Conservation (phyloP, 2,797 vertebrate species). For the Enoplosus armatus region DNA sequence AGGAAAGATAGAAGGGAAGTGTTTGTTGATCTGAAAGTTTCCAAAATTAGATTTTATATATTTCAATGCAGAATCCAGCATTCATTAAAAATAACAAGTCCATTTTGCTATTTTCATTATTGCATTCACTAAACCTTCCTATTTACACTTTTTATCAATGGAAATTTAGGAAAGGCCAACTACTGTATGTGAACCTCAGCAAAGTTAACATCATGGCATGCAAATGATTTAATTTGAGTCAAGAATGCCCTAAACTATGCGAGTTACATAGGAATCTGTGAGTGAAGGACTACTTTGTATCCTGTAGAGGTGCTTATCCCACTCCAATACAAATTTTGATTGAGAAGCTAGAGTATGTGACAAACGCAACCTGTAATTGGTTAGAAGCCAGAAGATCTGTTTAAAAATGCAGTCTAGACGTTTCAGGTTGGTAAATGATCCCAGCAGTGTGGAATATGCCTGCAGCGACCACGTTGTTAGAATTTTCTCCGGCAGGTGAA, state of each 20-base stretch:
- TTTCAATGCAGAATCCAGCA: conserved; percentile 1
- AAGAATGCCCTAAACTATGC: neutral
- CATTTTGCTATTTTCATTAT: neutral
- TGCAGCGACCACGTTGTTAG: conserved; percentile 7
- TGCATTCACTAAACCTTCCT: neutral
- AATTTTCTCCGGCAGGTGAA: conserved; percentile 52
- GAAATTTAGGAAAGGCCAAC: neutral
- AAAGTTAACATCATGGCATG: neutral
- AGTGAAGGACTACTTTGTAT: conserved; percentile 21
- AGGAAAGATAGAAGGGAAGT: neutral
- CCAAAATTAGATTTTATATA: neutral
- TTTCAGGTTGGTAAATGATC: conserved; percentile 34
- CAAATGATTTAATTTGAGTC: neutral
- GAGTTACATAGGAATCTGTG: neutral
- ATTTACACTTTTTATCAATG: neutral
- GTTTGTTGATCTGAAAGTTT: neutral
- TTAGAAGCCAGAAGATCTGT: conserved; percentile 14
- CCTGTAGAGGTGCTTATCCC: conserved; percentile 8
- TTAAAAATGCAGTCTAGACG: conserved; percentile 4
- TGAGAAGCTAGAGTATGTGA: neutral
- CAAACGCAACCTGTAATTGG: conserved; percentile 27
- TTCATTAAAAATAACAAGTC: neutral
- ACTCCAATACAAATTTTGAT: conserved; percentile 13
- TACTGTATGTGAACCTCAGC: neutral
- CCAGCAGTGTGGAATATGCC: conserved; percentile 20